Percentiles rank a stretch among this genome's conserved stretches.
These are phyloP conservation scores for Aldrovandia affinis DNA, from an alignment of 2,797 vertebrate genomes.

Conservation along the genomic window DNA sequence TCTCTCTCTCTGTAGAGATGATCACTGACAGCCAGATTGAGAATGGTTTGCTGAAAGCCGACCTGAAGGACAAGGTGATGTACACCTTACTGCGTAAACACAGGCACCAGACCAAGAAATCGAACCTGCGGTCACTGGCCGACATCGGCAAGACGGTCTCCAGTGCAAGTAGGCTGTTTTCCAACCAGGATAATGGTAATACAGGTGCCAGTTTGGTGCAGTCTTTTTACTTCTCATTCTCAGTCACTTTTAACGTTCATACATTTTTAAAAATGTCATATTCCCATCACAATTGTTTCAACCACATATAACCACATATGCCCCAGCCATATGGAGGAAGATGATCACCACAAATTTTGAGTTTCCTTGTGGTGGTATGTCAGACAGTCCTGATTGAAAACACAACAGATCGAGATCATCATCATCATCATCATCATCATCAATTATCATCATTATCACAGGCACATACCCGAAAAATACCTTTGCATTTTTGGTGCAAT, in stretches of 20 bases:
- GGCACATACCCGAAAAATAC: no score
- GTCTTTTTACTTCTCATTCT: conserved; percentile 56
- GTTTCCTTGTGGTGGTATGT: neutral
- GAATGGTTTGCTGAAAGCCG: conserved; percentile 85
- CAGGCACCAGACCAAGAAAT: conserved; percentile 98
- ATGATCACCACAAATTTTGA: conserved; percentile 4
- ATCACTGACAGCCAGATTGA: conserved; percentile 94
- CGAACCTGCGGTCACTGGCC: conserved; percentile 94
- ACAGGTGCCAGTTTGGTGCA: conserved; percentile 80
- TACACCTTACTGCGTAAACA: conserved; percentile 94
- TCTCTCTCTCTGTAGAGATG: conserved; percentile 75
- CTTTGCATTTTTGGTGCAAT: no score
- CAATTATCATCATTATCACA: neutral
- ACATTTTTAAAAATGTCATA: conserved; percentile 14
- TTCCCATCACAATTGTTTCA: conserved; percentile 2
- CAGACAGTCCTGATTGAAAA: neutral
- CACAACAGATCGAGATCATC: neutral
- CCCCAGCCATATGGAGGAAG: neutral
- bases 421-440: neutral
- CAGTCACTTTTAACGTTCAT: conserved; percentile 14
- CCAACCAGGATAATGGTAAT: conserved; percentile 96
- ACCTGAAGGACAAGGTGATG: conserved; percentile 94
- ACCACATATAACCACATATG: conserved; percentile 2
- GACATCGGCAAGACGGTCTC: conserved; percentile 98
- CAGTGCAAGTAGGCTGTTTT: conserved; percentile 99